A percentile compares a stretch with the other conserved stretches of the same genome.
phyloP scores from a whole-genome alignment of 2,113 vertebrate species.

The Megaceryle torquata region DNA sequence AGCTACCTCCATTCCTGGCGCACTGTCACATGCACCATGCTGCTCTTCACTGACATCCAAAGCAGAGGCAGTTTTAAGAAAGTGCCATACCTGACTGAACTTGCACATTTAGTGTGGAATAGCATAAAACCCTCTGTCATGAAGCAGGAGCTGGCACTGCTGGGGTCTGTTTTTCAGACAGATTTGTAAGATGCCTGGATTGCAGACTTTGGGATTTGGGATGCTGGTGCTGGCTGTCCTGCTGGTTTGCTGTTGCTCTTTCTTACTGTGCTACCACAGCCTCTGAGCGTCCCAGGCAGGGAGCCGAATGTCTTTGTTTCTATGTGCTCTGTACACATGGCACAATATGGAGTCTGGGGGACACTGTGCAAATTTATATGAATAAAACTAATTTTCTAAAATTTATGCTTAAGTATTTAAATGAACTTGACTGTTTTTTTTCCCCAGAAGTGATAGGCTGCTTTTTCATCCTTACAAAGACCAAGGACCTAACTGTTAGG shows the following conservation, averaged over 20 bases:
- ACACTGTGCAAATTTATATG: neutral
- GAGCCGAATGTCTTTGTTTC: neutral
- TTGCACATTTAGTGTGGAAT: neutral
- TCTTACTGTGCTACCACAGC: neutral
- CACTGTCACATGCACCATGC: rapidly evolving
- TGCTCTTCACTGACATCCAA: neutral
- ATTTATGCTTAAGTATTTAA: neutral
- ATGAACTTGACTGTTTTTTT: neutral
- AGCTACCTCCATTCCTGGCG: neutral
- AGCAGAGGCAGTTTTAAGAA: neutral
- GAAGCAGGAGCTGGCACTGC: neutral
- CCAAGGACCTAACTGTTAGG: neutral
- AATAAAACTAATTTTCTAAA: neutral
- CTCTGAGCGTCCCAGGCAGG: neutral
- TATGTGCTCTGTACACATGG: neutral
- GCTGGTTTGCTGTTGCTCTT: neutral
- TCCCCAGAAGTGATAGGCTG: neutral
- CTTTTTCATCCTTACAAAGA: neutral
- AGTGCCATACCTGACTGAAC: neutral
- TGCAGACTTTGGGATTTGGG: neutral
- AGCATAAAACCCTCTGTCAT: rapidly evolving
- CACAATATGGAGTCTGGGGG: neutral
- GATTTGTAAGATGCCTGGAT: neutral
- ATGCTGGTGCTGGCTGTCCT: neutral
- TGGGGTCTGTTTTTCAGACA: neutral